Evolutionary conservation across 2,888 invertebrate species (phyloP).

Genomic region (Ophion ellenae): DNA sequence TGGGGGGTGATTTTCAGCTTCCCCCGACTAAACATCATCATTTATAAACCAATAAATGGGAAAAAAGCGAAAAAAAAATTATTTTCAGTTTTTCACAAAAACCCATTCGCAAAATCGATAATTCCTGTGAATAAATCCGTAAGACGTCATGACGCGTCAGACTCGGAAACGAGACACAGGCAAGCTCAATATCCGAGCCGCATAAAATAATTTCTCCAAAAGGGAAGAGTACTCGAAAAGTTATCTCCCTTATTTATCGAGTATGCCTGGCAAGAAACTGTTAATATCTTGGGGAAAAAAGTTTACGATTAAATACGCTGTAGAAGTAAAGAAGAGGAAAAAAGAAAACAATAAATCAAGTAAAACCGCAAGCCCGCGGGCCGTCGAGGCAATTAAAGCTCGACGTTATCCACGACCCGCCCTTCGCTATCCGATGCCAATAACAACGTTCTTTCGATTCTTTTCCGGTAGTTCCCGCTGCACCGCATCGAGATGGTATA

Average conservation of each 20-base stretch:
- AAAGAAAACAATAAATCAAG: conserved; percentile 50
- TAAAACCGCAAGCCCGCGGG: conserved; percentile 41
- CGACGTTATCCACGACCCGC: conserved; percentile 39
- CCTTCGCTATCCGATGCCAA: conserved; percentile 58
- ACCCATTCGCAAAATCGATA: not conserved
- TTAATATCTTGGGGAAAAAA: conserved; percentile 44
- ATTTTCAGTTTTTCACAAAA: not conserved
- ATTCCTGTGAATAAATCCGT: not conserved
- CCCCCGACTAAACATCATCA: no score
- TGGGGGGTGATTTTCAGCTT: no score
- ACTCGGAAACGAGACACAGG: not conserved
- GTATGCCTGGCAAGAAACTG: conserved; percentile 14
- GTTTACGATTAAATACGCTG: conserved; percentile 44
- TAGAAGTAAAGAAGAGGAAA: conserved; percentile 2
- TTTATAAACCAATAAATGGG: no score
- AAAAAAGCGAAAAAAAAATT: no score
- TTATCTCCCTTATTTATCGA: conserved; percentile 37
- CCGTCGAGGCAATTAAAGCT: conserved; percentile 63
- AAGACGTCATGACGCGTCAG: not conserved
- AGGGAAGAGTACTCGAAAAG: conserved; percentile 10
- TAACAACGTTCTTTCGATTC: conserved; percentile 64
- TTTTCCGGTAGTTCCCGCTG: conserved; percentile 54
- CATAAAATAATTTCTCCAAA: not conserved
- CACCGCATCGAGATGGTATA: conserved; percentile 54
- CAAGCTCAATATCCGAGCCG: not conserved